A percentile compares a stretch with the other conserved stretches of the same genome.
phyloP scores from a whole-genome alignment of 2,113 vertebrate species.

The Sisor rabdophorus region DNA sequence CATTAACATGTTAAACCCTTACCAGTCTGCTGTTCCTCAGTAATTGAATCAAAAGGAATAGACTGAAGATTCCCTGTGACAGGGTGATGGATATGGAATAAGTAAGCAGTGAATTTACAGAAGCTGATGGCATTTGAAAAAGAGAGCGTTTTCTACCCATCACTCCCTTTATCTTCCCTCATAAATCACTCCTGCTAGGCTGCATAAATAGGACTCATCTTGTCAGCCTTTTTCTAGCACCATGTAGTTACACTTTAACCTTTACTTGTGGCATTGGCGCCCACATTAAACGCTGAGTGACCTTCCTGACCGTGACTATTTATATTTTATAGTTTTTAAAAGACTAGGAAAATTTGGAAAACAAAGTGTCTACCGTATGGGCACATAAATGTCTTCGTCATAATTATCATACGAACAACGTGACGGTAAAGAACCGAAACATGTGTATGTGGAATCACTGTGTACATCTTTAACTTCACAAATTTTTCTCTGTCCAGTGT shows the following conservation, averaged over 20 bases:
- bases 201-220: slow-evolving; percentile 66
- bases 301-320: slow-evolving; percentile 66
- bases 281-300: slow-evolving; percentile 64
- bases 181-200: slow-evolving; percentile 73
- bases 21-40: slow-evolving; percentile 63
- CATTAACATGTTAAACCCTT: slow-evolving; percentile 27
- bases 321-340: slow-evolving; percentile 67
- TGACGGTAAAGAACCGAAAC: neutral
- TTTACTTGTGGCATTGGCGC: slow-evolving; percentile 69
- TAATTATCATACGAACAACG: neutral
- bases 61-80: slow-evolving; percentile 68
- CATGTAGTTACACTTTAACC: slow-evolving; percentile 71
- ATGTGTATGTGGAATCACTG: neutral
- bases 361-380: slow-evolving; percentile 18
- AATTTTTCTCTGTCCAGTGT: neutral
- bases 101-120: slow-evolving; percentile 72
- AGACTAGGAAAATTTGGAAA: slow-evolving; percentile 39
- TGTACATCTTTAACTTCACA: neutral
- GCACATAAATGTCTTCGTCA: slow-evolving; percentile 8
- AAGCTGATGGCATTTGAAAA: slow-evolving; percentile 72
- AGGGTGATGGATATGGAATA: slow-evolving; percentile 71
- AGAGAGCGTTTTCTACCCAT: slow-evolving; percentile 73
- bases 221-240: slow-evolving; percentile 56
- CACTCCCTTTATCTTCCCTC: slow-evolving; percentile 65
- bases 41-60: slow-evolving; percentile 64